phyloP scores from a whole-genome alignment of 2,113 vertebrate species.

The Butorides virescens region DNA sequence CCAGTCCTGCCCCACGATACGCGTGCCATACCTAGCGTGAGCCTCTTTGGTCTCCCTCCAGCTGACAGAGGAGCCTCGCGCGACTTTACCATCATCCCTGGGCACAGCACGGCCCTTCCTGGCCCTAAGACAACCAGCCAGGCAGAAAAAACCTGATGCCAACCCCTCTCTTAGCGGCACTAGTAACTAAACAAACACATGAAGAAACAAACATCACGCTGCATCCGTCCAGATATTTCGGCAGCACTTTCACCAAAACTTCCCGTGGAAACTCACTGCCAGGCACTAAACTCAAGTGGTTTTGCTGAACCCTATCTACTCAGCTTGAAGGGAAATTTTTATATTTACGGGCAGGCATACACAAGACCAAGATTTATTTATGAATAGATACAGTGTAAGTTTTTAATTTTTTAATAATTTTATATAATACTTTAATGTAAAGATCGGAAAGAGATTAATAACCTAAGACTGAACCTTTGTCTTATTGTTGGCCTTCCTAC shows the following conservation, averaged over 20 bases:
- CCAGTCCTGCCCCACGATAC: background rate
- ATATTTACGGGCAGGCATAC: background rate
- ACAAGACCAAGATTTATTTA: background rate
- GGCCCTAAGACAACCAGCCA: background rate
- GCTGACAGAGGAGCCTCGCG: background rate
- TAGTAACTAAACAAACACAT: background rate
- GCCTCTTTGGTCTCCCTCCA: background rate
- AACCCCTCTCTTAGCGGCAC: background rate
- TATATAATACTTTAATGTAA: background rate
- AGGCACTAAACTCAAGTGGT: background rate
- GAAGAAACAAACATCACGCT: background rate
- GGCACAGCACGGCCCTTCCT: fast-evolving
- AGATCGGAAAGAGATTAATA: background rate
- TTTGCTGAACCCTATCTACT: background rate
- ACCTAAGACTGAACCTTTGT: background rate
- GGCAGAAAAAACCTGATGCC: background rate
- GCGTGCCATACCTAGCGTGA: fast-evolving
- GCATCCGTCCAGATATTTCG: background rate
- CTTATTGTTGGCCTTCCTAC: background rate
- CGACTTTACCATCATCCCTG: background rate
- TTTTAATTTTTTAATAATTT: background rate
- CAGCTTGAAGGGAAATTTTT: background rate
- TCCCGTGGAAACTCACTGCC: background rate
- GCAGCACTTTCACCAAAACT: background rate
- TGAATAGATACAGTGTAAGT: background rate